Base-by-base conservation (phyloP, 2,888 invertebrate genomes). In the Pocota personata region DNA sequence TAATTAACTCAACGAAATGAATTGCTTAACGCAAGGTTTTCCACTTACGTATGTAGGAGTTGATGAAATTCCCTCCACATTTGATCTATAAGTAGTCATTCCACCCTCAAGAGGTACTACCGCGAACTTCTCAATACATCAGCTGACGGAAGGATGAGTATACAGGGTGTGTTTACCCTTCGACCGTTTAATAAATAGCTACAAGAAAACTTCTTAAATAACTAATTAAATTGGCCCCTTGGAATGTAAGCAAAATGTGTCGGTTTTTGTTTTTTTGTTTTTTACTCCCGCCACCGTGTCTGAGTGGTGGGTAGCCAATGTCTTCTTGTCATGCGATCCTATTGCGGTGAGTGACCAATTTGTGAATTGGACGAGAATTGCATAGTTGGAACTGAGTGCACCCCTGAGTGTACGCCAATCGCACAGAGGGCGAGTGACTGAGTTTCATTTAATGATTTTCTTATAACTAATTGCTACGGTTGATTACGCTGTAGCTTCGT, bases 401-500 rank as follows among this genome's bases (percentile, higher is more conserved):
- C 80, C 72, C 78, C 71, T 30, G 71, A 71, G 71, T 69, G 58
- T 69, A 43, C 21, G 58, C 67, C 19, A 21, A 35, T 14, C n/a
- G n/a, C 24, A 27, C 35, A 30, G 8, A 43, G 21, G 52, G 21
- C 72, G n/a, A 64, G 8, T 30, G 32, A 37, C 76, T 72, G 82
- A 72, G 72, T 77, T 86, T 32, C 82, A 76, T 82, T 77, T 62
- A 77, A 86, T 86, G 82, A 76, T 86, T 86, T 86, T 86, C 86
- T 86, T 82, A 82, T 77, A 72, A 76, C 82, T 86, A 86, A 86
- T 76, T 86, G 82, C 71, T 60, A 35, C 75, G 82, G 71, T 72
- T 76, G 86, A 82, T 82, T 76, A 58, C 82, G 60, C 50, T 52
- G 71, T 76, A 82, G 82, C 82, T 86, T 86, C 72, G 82, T 86